Base-by-base conservation (phyloP, 1,140 invertebrate genomes). In the Papilio helenus region DNA sequence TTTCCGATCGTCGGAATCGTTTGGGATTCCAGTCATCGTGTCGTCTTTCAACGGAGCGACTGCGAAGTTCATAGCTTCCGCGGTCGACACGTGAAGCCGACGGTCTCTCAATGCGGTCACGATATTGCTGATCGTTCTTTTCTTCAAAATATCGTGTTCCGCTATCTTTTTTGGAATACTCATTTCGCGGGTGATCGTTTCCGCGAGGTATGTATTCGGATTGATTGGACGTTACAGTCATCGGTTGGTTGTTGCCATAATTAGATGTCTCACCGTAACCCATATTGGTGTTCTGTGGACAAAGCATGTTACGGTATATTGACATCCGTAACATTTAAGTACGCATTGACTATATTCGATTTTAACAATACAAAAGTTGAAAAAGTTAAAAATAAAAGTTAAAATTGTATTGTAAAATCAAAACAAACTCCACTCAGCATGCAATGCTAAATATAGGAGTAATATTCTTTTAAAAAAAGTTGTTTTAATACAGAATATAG, bases 271-370 rank as follows among this genome's bases (percentile, higher is more conserved):
- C 10, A 29, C 72, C 44, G 72, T 74, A 74, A 74, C 18, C 39
- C 42, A 49, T 26, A 74, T 51, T 74, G n/a, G 72, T 23, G 14
- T 74, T 51, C 72, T 74, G 72, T 49, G 72, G 72, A 74, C 72
- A 74, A 74, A 74, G 72, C 23, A 74, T 74, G 72, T 74, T 74
- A 42, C 61, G 34, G 34, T 72, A 72, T 12, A 72, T 20, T 42
- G 23, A 26, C 26, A 68, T 4, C 61, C 23, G 23, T 68, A 68
- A 29, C 61, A 68, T 18, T 29, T 68, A 68, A 68, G 61, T 4
- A 29, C 26, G 4, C 14, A 68, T 16, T 18, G 61, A 68, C 61
- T 29, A 29, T 68, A 34, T 68, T 68, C 26, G 3, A 68, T 68
- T 18, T 68, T 68, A 16, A 68, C 26, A 68, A 61, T 29, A 61